A percentile compares a stretch with the other conserved stretches of the same genome.
These are phyloP conservation scores for Diabrotica undecimpunctata DNA, from an alignment of 1,140 invertebrate species.

Conservation along the genomic window DNA sequence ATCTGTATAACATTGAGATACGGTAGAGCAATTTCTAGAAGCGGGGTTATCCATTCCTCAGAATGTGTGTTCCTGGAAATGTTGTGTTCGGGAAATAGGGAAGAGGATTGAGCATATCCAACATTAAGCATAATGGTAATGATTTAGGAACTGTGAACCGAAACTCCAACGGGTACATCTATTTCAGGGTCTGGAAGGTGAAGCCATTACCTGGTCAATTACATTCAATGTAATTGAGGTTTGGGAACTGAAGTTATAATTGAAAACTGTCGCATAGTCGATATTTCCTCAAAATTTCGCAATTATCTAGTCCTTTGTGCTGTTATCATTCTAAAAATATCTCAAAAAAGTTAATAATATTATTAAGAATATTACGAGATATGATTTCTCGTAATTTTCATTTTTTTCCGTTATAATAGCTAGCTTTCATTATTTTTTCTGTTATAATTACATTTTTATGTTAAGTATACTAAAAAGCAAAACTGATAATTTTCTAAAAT, in stretches of 20 bases:
- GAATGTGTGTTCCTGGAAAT: too few species aligned
- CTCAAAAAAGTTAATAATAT: neutral
- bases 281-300: conserved; percentile 48
- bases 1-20: too few species aligned
- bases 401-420: too few species aligned
- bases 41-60: too few species aligned
- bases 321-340: conserved; percentile 12
- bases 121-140: conserved; percentile 21
- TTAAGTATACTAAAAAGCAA: too few species aligned
- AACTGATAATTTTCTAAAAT: too few species aligned
- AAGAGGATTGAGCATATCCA: neutral
- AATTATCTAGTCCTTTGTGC: conserved; percentile 46
- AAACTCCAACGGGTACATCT: conserved; percentile 22
- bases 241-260: conserved; percentile 46
- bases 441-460: too few species aligned
- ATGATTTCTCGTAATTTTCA: too few species aligned
- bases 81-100: too few species aligned
- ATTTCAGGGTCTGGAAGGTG: conserved; percentile 40
- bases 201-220: conserved; percentile 49
- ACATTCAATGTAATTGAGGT: conserved; percentile 47
- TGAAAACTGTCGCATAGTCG: conserved; percentile 47
- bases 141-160: conserved; percentile 16
- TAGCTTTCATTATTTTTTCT: too few species aligned
- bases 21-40: too few species aligned
- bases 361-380: neutral